phyloP scores from a whole-genome alignment of 1,140 invertebrate species.

The Leucophenga varia region DNA sequence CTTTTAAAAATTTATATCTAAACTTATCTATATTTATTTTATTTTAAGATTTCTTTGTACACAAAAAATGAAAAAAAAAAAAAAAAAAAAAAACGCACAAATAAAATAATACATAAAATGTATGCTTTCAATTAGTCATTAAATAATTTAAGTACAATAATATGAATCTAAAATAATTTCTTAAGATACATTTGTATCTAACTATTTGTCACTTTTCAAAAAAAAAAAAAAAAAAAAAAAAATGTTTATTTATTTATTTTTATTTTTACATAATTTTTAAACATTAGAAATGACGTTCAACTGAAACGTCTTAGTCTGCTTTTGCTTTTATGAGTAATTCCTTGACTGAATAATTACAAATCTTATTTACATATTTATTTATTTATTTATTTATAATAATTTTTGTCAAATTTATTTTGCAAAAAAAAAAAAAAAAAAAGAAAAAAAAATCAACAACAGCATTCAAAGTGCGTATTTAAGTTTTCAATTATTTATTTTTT shows the following conservation, averaged over 20 bases:
- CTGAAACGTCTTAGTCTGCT: no score
- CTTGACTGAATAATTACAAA: no score
- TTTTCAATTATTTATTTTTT: constrained; percentile 23
- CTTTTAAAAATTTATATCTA: no score
- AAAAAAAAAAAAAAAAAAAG: constrained; percentile 4
- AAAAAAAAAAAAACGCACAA: no score
- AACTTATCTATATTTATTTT: not conserved
- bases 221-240: no score
- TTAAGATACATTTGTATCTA: no score
- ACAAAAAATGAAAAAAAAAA: no score
- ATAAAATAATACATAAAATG: no score
- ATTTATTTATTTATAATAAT: constrained; percentile 10
- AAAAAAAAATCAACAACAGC: not conserved
- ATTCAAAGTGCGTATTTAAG: constrained; percentile 30
- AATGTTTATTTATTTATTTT: constrained; percentile 19
- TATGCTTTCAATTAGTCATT: constrained; percentile 46
- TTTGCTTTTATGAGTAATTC: no score
- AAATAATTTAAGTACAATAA: constrained; percentile 45
- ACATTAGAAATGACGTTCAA: constrained; percentile 7
- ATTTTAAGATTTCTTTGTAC: not conserved
- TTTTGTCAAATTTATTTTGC: constrained; percentile 2
- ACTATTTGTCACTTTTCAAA: no score
- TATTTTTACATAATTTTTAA: constrained; percentile 18
- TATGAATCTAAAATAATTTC: no score
- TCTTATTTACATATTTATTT: not conserved